A percentile compares a stretch with the other conserved stretches of the same genome.
phyloP scores from a whole-genome alignment of 2,888 invertebrate species.

The Druceiella hillmani region DNA sequence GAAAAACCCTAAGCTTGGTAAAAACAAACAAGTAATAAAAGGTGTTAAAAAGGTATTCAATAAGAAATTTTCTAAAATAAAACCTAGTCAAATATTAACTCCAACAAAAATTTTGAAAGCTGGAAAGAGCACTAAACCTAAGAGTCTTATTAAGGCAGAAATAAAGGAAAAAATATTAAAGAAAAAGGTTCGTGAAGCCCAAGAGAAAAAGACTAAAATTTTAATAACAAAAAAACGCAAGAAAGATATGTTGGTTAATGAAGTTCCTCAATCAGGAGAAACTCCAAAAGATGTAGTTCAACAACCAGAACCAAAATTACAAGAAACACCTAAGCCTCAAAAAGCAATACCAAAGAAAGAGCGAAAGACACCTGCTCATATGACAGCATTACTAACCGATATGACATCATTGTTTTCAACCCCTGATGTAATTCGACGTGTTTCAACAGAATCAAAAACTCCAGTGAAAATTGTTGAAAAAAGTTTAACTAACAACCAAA shows the following conservation, averaged over 20 bases:
- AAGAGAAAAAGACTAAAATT: constrained; percentile 25
- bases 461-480: constrained; percentile 27
- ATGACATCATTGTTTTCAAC: constrained; percentile 71
- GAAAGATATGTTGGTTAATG: constrained; percentile 3
- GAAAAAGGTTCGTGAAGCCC: constrained; percentile 31
- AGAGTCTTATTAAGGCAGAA: constrained; percentile 33
- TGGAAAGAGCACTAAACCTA: constrained; percentile 34
- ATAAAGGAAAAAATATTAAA: constrained; percentile 36
- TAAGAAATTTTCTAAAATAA: constrained; percentile 33
- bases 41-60: constrained; percentile 21
- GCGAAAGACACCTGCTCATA: constrained; percentile 57
- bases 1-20: constrained; percentile 26
- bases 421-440: constrained; percentile 71
- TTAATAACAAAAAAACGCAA: constrained; percentile 16
- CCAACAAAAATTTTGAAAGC: constrained; percentile 13
- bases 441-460: constrained; percentile 48
- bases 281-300: constrained; percentile 23
- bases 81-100: constrained; percentile 32
- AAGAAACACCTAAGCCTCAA: constrained; percentile 28
- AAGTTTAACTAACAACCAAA: constrained; percentile 30
- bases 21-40: constrained; percentile 28
- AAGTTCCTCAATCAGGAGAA: no score
- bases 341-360: constrained; percentile 48
- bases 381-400: constrained; percentile 49
- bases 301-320: constrained; percentile 32